phyloP scores from a whole-genome alignment of 2,797 vertebrate genomes.

The Peromyscus eremicus region DNA sequence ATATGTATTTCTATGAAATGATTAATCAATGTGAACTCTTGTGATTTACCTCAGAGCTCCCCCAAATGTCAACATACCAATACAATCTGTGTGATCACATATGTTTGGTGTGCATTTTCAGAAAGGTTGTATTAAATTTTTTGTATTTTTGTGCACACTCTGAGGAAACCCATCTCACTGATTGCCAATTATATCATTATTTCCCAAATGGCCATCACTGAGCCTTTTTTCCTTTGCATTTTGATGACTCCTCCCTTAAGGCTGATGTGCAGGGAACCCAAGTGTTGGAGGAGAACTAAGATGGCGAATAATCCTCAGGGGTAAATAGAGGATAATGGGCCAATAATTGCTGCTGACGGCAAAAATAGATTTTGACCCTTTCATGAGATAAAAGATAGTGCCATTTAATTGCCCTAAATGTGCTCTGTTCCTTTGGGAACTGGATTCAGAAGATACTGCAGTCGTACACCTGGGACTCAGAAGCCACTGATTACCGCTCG shows the following conservation, averaged over 20 bases:
- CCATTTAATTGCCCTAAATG: constrained; percentile 80
- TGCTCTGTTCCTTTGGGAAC: constrained; percentile 48
- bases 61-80: neutral
- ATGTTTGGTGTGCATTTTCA: neutral
- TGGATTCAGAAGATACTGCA: constrained; percentile 40
- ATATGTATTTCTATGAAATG: neutral
- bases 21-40: neutral
- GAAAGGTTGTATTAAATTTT: neutral
- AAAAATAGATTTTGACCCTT: constrained; percentile 70
- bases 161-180: neutral
- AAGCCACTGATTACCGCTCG: constrained; percentile 41
- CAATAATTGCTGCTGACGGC: constrained; percentile 70
- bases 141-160: constrained; percentile 7
- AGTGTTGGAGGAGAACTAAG: constrained; percentile 48
- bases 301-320: constrained; percentile 30
- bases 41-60: neutral
- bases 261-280: neutral
- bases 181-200: neutral
- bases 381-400: constrained; percentile 54
- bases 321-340: constrained; percentile 70
- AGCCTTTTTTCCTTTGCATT: neutral
- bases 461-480: constrained; percentile 18
- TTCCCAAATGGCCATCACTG: neutral
- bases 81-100: neutral
- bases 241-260: neutral